Conservation (phyloP, 2,113 vertebrate genomes). For the Cichladusa arquata region DNA sequence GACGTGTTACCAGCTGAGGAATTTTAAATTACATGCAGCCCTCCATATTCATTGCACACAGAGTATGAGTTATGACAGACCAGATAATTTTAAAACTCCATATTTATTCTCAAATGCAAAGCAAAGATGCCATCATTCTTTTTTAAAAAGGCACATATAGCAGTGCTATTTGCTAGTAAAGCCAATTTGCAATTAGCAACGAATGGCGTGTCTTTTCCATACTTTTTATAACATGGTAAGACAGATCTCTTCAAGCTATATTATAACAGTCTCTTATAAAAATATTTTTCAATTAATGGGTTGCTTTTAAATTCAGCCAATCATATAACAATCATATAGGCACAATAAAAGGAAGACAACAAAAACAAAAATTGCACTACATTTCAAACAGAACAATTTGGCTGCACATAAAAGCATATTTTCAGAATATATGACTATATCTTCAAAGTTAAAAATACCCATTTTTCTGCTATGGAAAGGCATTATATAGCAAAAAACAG, state of each 20-base stretch:
- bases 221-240: neutral
- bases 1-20: neutral
- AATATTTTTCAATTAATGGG: neutral
- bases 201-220: neutral
- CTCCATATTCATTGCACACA: neutral
- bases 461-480: neutral
- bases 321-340: neutral
- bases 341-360: neutral
- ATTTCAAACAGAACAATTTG: neutral
- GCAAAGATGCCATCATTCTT: neutral
- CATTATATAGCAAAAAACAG: neutral
- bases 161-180: neutral
- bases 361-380: neutral
- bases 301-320: neutral
- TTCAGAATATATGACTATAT: neutral
- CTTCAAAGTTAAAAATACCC: neutral
- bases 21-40: neutral
- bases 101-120: neutral
- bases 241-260: neutral
- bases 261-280: neutral
- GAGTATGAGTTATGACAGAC: neutral
- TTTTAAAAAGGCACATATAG: neutral
- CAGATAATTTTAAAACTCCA: neutral
- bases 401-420: neutral
- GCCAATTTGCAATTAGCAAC: neutral